Evolutionary conservation across 2,888 invertebrate genomes (phyloP).

Genomic region (Eumerus sabulonum): DNA sequence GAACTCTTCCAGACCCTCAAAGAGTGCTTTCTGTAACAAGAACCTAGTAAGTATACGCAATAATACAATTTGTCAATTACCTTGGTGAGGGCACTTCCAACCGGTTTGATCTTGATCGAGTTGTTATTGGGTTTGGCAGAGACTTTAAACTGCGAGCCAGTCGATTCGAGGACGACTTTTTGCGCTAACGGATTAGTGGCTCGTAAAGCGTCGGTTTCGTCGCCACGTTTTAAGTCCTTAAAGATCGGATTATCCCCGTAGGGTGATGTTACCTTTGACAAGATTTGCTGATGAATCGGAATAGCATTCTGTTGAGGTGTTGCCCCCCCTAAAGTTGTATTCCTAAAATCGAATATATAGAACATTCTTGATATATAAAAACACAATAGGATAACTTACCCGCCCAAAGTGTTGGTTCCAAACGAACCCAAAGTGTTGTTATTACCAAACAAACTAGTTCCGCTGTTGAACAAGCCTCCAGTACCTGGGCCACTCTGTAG

Average conservation of each 20-base stretch:
- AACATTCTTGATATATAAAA: too few species aligned
- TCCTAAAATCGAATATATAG: conserved; percentile 38
- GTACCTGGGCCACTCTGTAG: conserved; percentile 68
- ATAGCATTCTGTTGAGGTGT: conserved; percentile 75
- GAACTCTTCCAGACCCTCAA: conserved; percentile 92
- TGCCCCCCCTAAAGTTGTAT: conserved; percentile 71
- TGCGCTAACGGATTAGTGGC: conserved; percentile 87
- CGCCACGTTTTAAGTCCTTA: conserved; percentile 83
- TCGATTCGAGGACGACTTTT: conserved; percentile 82
- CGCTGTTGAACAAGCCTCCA: conserved; percentile 79
- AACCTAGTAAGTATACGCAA: too few species aligned
- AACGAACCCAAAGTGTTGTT: conserved; percentile 77
- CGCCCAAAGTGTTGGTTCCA: conserved; percentile 73
- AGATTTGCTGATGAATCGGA: conserved; percentile 85
- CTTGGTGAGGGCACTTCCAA: conserved; percentile 74
- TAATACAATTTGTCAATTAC: conserved; percentile 28
- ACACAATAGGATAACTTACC: conserved; percentile 48
- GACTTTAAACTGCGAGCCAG: conserved; percentile 81
- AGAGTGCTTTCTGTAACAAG: conserved; percentile 84
- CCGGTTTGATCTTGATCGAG: conserved; percentile 80
- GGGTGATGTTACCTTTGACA: conserved; percentile 88
- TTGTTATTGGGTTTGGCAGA: conserved; percentile 80
- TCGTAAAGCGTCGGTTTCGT: conserved; percentile 83
- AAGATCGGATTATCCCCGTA: conserved; percentile 93
- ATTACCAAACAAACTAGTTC: conserved; percentile 70